Percentiles rank a stretch among this genome's conserved stretches.
Conservation (phyloP, 2,888 invertebrate species). For the Agonopterix subpropinquella region DNA sequence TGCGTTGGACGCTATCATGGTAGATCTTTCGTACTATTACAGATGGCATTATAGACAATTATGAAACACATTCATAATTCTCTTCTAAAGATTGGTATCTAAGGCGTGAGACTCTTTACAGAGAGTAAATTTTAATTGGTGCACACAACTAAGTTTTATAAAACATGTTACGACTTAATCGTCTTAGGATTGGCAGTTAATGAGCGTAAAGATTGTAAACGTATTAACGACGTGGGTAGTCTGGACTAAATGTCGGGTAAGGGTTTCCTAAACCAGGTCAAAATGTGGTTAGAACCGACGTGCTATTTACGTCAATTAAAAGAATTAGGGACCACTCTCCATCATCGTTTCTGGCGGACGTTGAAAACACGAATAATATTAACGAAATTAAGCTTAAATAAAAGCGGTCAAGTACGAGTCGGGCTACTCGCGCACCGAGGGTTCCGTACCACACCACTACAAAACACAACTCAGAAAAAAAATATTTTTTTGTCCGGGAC, state of each 20-base stretch:
- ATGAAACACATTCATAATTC: conserved; percentile 49
- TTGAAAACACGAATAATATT: conserved; percentile 18
- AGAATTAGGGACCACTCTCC: conserved; percentile 23
- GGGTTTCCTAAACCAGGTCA: conserved; percentile 21
- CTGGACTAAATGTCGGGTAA: conserved; percentile 14
- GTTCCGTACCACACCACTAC: too few relatives aligned
- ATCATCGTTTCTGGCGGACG: conserved; percentile 26
- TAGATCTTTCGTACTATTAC: conserved; percentile 29
- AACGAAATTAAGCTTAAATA: conserved; percentile 9
- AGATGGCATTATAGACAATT: conserved; percentile 54
- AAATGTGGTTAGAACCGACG: conserved; percentile 14
- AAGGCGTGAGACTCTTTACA: conserved; percentile 55
- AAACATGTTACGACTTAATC: conserved; percentile 67
- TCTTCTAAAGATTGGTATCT: conserved; percentile 55
- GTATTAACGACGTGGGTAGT: conserved; percentile 60
- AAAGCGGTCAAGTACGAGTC: too few relatives aligned
- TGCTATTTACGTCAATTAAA: conserved; percentile 29
- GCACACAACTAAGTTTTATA: conserved; percentile 49
- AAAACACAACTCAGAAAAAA: too few relatives aligned
- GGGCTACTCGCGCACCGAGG: too few relatives aligned
- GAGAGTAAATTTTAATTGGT: conserved; percentile 63
- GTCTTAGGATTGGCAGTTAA: conserved; percentile 60
- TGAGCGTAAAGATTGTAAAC: conserved; percentile 67
- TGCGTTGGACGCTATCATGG: conserved; percentile 26
- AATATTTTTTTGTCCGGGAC: too few relatives aligned